Conservation (phyloP, 2,797 vertebrate species). For the Catharus ustulatus region DNA sequence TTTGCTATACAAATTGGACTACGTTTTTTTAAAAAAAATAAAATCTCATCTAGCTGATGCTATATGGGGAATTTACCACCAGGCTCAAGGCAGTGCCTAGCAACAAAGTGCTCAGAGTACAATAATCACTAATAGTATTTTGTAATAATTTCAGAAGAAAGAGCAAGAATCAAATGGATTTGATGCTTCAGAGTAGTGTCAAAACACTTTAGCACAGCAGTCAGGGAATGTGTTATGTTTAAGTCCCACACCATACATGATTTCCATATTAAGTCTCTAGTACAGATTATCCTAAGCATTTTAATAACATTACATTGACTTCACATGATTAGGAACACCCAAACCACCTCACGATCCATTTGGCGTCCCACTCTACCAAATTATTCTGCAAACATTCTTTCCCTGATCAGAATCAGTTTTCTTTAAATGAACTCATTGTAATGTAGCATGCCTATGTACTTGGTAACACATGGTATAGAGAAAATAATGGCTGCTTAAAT, state of each 20-base stretch:
- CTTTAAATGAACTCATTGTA: constrained; percentile 13
- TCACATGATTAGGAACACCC: not conserved
- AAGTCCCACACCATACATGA: not conserved
- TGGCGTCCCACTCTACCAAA: not conserved
- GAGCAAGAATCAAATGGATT: not conserved
- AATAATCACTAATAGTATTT: constrained; percentile 1
- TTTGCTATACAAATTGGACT: not conserved
- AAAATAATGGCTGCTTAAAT: not conserved
- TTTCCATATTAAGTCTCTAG: not conserved
- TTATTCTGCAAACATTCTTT: not conserved
- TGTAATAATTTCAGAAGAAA: not conserved
- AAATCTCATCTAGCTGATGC: not conserved
- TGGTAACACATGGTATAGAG: not conserved
- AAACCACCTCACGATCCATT: not conserved
- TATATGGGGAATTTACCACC: not conserved
- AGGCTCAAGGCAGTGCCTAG: constrained; percentile 9
- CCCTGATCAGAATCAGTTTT: not conserved
- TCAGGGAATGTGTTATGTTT: not conserved
- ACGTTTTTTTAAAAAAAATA: not conserved
- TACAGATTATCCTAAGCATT: not conserved
- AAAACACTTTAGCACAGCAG: not conserved
- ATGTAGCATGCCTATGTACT: not conserved
- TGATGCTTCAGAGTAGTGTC: not conserved
- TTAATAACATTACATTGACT: not conserved
- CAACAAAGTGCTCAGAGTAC: constrained; percentile 7